Base-by-base conservation (phyloP, 2,113 vertebrate genomes). In the Orientallactaga bullata region DNA sequence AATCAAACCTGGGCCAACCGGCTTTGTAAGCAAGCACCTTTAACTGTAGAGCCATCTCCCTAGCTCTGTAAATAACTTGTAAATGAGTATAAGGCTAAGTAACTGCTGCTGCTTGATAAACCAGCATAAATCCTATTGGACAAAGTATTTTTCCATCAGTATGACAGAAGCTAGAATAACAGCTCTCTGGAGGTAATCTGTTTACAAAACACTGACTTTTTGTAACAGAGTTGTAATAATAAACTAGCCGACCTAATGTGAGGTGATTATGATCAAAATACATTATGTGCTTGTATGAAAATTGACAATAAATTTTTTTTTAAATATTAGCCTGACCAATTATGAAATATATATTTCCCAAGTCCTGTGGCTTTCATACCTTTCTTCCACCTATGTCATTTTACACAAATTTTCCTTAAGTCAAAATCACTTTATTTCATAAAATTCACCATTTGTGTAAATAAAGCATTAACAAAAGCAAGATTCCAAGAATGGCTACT, bases 381-480 rank as follows among this genome's bases (percentile, higher is more conserved):
- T 90, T 88, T 61, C 61, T 92, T 84, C 83, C 47, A 51, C 18
- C 63, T 88, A 82, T 32, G 76, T n/a, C 47, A 42, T 90, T 84
- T 80, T 73, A 74, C 80, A 71, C 35, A 66, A 61, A 79, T 85
- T 51, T 90, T 74, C 26, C 77, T 35, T 58, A 85, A 28, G 42
- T 90, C n/a, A 91, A 79, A 89, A 82, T 30, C 10, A 74, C 39
- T 42, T 72, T 32, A 87, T 68, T 89, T 65, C 30, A 68, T 24
- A 89, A 92, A 81, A 69, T 26, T 26, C 84, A 66, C 20, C 5
- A 78, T 72, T 83, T 60, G 84, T 58, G 26, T 65, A 94, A 81
- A 72, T 72, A 76, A 87, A 94, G 28, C 30, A 84, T 88, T 65
- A 91, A 72, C 1, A 80, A 73, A 90, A 88, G 71, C 47, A 88